These are phyloP conservation scores for Cepphus grylle DNA, from an alignment of 2,113 vertebrate genomes.

Conservation along the genomic window DNA sequence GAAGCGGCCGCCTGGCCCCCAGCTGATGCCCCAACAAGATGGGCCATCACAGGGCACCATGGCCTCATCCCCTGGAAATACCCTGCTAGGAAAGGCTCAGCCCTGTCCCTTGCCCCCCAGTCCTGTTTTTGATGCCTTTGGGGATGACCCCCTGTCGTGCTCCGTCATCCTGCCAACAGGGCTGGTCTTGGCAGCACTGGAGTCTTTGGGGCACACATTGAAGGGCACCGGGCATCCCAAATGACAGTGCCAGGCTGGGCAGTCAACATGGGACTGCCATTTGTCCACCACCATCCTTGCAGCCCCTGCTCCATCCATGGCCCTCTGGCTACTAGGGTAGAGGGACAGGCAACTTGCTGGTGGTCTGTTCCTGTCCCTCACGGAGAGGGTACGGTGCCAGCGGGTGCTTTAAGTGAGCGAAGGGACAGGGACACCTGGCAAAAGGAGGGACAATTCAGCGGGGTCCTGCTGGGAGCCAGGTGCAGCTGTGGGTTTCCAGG, in stretches of 20 bases:
- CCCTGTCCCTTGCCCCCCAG: neutral
- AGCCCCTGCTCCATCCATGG: neutral
- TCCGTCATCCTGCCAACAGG: neutral
- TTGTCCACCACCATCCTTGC: no score
- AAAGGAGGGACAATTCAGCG: neutral
- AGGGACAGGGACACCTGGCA: neutral
- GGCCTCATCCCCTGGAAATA: neutral
- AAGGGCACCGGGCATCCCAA: neutral
- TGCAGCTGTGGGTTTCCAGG: neutral
- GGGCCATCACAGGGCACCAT: neutral
- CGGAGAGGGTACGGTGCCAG: neutral
- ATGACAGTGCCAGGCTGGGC: rapidly evolving
- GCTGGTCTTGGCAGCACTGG: rapidly evolving
- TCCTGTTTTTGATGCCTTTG: neutral
- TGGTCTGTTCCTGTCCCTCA: rapidly evolving
- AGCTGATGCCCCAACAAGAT: neutral
- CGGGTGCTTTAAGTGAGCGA: neutral
- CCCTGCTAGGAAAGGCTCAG: neutral
- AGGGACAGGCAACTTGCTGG: neutral
- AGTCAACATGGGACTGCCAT: rapidly evolving
- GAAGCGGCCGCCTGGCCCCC: rapidly evolving
- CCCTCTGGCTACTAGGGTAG: rapidly evolving
- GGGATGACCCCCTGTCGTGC: rapidly evolving
- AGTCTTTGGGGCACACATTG: neutral
- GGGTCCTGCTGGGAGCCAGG: neutral